Evolutionary conservation across 1,140 invertebrate genomes (phyloP), one percentile per base, ranked within the genome.

Genomic region (Cherax destructor): DNA sequence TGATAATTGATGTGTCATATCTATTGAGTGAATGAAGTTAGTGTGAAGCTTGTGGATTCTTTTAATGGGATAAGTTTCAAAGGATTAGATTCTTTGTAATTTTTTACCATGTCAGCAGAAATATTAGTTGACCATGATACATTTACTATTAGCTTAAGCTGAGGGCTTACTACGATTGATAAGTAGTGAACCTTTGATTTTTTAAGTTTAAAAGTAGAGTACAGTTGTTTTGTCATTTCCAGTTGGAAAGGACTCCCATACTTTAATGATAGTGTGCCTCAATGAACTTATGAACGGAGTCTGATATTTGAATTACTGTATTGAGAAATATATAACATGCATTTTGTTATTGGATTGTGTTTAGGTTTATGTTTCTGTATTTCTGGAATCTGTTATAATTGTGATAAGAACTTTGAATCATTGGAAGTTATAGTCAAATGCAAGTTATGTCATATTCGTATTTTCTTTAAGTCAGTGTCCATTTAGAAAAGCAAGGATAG

Each of bases 1-100:
- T 81, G 79, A 81, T 81, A 81, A 56, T 81, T 81, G 56, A 81
- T 24, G 79, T 81, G 79, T 81, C 79, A 59, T 81, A 69, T 41
- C 21, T 41, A 69, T 59, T 69, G 83, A 69, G 59, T 69, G 83
- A 84, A 49, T 69, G 83, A 47, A 18, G 52, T 47, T 4, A 21
- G 11, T 84, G 21, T 79, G 50, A 79, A 50, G 41, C 69, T 30
- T n/a, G 7, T 74, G n/a, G n/a, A 21, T 74, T 74, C 13, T 65
- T 74, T 74, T 74, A 41, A 30, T 74, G 24, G n/a, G 9, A 30
- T 74, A 30, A 30, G 24, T 74, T 74, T 74, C 21, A 21, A 69
- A 69, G 65, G 65, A 21, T 69, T 11, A 18, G 65, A 18, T 69
- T 9, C n/a, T 74, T 5, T 74, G 69, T 24, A 74, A 74, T 30